These are phyloP conservation scores for Kryphioiulus occultus DNA, from an alignment of 2,888 invertebrate genomes.

Conservation along the genomic window DNA sequence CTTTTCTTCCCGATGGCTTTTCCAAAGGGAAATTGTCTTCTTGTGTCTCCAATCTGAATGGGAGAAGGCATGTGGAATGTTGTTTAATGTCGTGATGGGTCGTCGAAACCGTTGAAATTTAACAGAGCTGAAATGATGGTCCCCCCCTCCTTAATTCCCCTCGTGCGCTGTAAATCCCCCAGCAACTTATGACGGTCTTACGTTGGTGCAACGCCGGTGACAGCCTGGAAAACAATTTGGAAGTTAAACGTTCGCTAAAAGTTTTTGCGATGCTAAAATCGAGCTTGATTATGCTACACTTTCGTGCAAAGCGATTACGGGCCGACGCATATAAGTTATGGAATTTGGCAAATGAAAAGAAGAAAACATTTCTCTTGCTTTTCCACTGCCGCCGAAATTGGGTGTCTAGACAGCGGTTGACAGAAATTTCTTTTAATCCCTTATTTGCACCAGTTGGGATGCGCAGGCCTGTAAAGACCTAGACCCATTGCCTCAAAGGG, in stretches of 20 bases:
- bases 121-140: slow-evolving; percentile 17
- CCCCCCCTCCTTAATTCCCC: not conserved
- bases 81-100: slow-evolving; percentile 45
- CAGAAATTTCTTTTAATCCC: not conserved
- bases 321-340: not conserved
- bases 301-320: not conserved
- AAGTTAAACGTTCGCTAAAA: slow-evolving; percentile 46
- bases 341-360: not conserved
- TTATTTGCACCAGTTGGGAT: not conserved
- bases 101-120: slow-evolving; percentile 42
- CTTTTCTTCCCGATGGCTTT: slow-evolving; percentile 5
- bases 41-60: slow-evolving; percentile 15
- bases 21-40: slow-evolving; percentile 9
- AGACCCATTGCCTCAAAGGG: no score
- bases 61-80: slow-evolving; percentile 45
- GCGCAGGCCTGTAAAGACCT: no score
- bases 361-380: not conserved
- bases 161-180: not conserved
- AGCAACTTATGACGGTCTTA: not conserved
- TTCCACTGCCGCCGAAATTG: not conserved
- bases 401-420: not conserved
- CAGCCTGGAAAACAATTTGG: slow-evolving; percentile 46
- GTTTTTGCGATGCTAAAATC: not conserved
- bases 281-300: not conserved
- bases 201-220: not conserved